A percentile compares a stretch with the other conserved stretches of the same genome.
Evolutionary conservation across 2,113 vertebrate genomes (phyloP).

Genomic region (Lethenteron reissneri): DNA sequence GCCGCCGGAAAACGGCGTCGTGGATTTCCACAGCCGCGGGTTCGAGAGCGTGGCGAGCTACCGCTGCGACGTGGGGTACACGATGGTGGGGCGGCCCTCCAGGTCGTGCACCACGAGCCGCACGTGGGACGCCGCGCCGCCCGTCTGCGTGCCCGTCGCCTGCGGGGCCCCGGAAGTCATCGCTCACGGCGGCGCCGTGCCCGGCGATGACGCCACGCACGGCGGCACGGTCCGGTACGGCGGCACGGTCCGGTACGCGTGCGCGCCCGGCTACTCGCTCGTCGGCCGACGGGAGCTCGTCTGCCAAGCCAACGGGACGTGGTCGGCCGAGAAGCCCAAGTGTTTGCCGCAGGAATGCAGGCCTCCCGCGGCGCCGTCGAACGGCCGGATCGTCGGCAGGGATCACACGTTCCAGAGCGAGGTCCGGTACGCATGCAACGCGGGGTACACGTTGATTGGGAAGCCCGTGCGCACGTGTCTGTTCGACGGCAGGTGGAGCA

Average conservation of each 20-base stretch:
- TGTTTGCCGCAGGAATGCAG: constrained; percentile 53
- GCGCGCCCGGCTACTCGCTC: constrained; percentile 44
- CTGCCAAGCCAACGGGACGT: constrained; percentile 42
- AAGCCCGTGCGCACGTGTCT: constrained; percentile 36
- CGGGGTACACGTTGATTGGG: constrained; percentile 48
- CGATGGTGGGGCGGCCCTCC: constrained; percentile 34
- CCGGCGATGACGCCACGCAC: constrained; percentile 8
- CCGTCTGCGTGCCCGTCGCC: constrained; percentile 29
- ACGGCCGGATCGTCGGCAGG: constrained; percentile 31
- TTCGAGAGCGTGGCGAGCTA: constrained; percentile 39
- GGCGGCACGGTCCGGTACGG: constrained; percentile 32
- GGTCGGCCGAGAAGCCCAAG: constrained; percentile 40
- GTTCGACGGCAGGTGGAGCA: constrained; percentile 59
- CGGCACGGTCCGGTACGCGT: constrained; percentile 36
- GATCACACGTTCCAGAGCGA: constrained; percentile 33
- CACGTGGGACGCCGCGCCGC: constrained; percentile 44
- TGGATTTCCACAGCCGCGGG: constrained; percentile 39
- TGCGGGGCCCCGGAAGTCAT: constrained; percentile 35
- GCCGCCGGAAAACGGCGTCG: constrained; percentile 38
- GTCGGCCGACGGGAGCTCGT: constrained; percentile 31
- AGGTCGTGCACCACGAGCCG: constrained; percentile 43
- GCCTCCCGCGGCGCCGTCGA: constrained; percentile 25
- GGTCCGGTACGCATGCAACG: constrained; percentile 33
- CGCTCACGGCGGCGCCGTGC: constrained; percentile 24
- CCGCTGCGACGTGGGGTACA: constrained; percentile 44